Evolutionary conservation across 2,888 invertebrate genomes (phyloP).

Genomic region (Xanthorhoe spadicearia): DNA sequence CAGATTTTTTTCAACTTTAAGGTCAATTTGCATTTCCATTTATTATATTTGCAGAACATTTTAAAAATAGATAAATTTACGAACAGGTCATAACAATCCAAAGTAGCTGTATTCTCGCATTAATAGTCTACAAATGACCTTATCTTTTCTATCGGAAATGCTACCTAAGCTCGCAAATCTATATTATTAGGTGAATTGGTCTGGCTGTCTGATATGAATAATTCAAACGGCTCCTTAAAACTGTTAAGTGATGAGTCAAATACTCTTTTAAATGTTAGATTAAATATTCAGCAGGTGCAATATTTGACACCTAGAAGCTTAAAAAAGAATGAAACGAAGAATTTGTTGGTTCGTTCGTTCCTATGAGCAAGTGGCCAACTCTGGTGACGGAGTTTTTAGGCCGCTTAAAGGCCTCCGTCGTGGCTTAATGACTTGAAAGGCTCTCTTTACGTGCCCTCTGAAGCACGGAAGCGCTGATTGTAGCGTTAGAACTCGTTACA

Average conservation of each 20-base stretch:
- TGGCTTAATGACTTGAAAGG: too few relatives aligned
- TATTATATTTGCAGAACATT: slow-evolving; percentile 3
- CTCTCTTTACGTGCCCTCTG: too few relatives aligned
- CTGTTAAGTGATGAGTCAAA: slow-evolving; percentile 37
- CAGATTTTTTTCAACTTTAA: slow-evolving; percentile 29
- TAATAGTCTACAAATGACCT: slow-evolving; percentile 9
- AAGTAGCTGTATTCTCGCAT: slow-evolving; percentile 18
- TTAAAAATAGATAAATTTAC: not conserved
- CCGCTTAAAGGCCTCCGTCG: too few relatives aligned
- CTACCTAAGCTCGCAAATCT: slow-evolving; percentile 23
- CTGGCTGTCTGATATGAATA: slow-evolving; percentile 32
- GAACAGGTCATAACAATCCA: not conserved
- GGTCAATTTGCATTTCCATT: slow-evolving; percentile 23
- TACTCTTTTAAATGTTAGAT: slow-evolving; percentile 28
- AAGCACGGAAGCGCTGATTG: too few relatives aligned
- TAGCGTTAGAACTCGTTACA: not conserved
- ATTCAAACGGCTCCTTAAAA: slow-evolving; percentile 35
- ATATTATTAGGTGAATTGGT: slow-evolving; percentile 31
- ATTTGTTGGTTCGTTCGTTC: too few relatives aligned
- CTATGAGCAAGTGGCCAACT: too few relatives aligned
- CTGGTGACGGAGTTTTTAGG: too few relatives aligned
- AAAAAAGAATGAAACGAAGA: not conserved
- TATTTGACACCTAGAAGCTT: slow-evolving; percentile 19
- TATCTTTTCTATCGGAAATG: slow-evolving; percentile 11
- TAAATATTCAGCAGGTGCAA: slow-evolving; percentile 35